phyloP scores from a whole-genome alignment of 64 coral and sea anemone genomes.

The Exaiptasia diaphana region DNA sequence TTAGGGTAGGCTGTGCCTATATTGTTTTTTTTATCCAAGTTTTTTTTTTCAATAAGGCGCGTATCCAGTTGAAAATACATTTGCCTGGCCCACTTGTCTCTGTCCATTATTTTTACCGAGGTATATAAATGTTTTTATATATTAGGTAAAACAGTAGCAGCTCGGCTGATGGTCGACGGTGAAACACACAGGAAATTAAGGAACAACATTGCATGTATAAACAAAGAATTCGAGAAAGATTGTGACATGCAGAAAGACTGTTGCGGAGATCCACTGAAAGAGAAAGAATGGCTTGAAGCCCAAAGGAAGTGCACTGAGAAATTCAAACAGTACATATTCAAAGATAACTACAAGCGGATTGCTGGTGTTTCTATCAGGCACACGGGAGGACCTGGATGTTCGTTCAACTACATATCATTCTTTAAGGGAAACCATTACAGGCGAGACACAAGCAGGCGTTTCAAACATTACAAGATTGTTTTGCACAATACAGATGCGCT shows the following conservation, averaged over 20 bases:
- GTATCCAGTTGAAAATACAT: too few relatives aligned
- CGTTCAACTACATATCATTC: neutral
- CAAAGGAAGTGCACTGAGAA: neutral
- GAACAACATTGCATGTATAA: too few relatives aligned
- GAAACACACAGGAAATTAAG: too few relatives aligned
- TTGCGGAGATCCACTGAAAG: constrained; percentile 2
- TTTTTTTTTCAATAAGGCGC: too few relatives aligned
- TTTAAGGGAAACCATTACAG: constrained; percentile 9
- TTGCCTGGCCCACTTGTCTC: too few relatives aligned
- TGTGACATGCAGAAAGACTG: neutral
- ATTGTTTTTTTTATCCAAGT: too few relatives aligned
- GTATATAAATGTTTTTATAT: too few relatives aligned
- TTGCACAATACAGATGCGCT: constrained; percentile 25
- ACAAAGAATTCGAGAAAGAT: too few relatives aligned
- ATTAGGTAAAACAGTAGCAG: too few relatives aligned
- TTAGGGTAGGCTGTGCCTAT: too few relatives aligned
- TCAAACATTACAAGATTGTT: constrained; percentile 19
- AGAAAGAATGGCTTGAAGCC: neutral
- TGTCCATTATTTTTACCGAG: too few relatives aligned
- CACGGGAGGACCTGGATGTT: neutral
- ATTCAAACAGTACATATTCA: neutral
- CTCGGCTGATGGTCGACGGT: too few relatives aligned
- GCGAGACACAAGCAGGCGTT: neutral
- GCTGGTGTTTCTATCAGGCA: neutral
- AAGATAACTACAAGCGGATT: neutral